Conservation (phyloP, 2,113 vertebrate species). For the Bubo blakistoni region DNA sequence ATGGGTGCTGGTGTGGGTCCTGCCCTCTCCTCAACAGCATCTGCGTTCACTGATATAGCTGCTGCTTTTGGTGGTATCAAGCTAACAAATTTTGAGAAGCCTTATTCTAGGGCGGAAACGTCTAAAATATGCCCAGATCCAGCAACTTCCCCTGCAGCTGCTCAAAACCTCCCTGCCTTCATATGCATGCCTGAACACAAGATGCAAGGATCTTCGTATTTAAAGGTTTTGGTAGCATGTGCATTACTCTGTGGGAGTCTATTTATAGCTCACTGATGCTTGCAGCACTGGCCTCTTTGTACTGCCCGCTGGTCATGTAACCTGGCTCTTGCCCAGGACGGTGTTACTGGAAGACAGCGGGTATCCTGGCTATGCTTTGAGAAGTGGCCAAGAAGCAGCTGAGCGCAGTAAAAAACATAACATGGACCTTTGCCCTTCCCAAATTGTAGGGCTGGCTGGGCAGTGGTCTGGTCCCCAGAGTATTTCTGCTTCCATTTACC, state of each 20-base stretch:
- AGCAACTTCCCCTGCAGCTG: background rate
- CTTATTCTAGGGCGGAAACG: background rate
- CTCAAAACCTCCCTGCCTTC: background rate
- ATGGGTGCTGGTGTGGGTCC: background rate
- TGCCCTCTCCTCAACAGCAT: background rate
- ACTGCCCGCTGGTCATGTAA: background rate
- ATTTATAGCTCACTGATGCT: background rate
- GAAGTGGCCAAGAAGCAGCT: constrained; percentile 6
- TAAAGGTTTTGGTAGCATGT: background rate
- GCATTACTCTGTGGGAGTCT: background rate
- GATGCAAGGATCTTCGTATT: background rate
- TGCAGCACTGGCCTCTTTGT: background rate
- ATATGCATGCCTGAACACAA: background rate
- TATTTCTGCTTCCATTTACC: constrained; percentile 7
- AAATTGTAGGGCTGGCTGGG: constrained; percentile 20
- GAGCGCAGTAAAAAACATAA: background rate
- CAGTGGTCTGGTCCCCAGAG: background rate
- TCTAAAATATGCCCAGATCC: background rate
- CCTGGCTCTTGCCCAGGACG: background rate
- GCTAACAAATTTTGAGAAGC: background rate
- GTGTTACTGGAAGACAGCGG: background rate
- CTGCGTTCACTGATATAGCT: background rate
- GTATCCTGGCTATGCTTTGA: background rate
- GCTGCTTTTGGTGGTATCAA: background rate
- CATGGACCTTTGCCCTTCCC: constrained; percentile 14